These are phyloP conservation scores for Coreoperca whiteheadi DNA, from an alignment of 2,113 vertebrate genomes.

Conservation along the genomic window DNA sequence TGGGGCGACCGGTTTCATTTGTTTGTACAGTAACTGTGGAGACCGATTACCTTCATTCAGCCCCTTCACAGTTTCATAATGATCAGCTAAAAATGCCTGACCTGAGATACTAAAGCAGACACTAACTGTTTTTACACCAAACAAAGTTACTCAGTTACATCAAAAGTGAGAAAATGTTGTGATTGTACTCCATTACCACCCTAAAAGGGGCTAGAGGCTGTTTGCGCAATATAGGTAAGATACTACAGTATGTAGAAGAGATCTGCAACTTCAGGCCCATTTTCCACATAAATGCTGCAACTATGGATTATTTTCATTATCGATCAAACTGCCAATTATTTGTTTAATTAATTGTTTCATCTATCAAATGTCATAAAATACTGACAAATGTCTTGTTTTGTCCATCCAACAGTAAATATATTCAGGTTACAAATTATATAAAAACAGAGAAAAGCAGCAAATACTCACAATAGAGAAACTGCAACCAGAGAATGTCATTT, in stretches of 20 bases:
- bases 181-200: conserved; percentile 8
- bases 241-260: neutral
- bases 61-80: neutral
- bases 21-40: conserved; percentile 37
- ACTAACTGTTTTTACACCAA: neutral
- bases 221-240: neutral
- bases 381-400: neutral
- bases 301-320: neutral
- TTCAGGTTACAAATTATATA: neutral
- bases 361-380: neutral
- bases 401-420: neutral
- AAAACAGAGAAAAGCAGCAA: neutral
- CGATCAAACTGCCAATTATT: neutral
- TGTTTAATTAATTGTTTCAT: neutral
- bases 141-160: neutral
- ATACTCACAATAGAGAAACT: too few relatives aligned
- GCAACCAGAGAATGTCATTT: too few relatives aligned
- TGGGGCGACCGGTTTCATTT: conserved; percentile 20
- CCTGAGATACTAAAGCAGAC: neutral
- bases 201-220: neutral
- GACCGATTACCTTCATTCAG: conserved; percentile 11
- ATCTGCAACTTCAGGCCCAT: neutral
- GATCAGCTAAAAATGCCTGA: conserved; percentile 1
- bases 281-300: neutral
- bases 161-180: conserved; percentile 27